Conservation (phyloP, 1,140 invertebrate genomes). For the Lucilia cuprina region DNA sequence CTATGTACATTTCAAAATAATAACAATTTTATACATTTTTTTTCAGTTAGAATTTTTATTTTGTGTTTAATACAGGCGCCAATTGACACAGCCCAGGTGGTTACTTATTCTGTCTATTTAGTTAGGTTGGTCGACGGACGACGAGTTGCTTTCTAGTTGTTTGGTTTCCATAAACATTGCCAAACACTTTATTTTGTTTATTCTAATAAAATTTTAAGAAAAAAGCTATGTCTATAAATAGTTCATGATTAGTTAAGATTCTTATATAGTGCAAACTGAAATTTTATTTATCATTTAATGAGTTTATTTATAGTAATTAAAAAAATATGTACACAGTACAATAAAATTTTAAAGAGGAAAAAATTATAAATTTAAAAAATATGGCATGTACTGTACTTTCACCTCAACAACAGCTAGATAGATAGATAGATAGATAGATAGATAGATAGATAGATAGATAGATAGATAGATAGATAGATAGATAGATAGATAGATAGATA, state of each 20-base stretch:
- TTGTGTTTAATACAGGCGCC: slow-evolving; percentile 36
- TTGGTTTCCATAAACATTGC: slow-evolving; percentile 20
- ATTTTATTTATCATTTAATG: slow-evolving; percentile 25
- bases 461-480: no score
- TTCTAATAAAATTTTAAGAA: not conserved
- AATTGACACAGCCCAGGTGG: slow-evolving; percentile 41
- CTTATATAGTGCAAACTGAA: slow-evolving; percentile 22
- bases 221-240: slow-evolving; percentile 21
- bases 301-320: slow-evolving; percentile 3
- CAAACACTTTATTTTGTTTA: slow-evolving; percentile 32
- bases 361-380: no score
- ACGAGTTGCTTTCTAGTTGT: not conserved
- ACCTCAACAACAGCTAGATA: no score
- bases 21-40: slow-evolving; percentile 21
- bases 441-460: no score
- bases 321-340: not conserved
- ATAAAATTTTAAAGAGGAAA: no score
- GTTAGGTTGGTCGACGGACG: not conserved
- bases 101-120: not conserved
- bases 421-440: no score
- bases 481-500: no score
- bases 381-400: no score
- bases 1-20: not conserved
- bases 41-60: slow-evolving; percentile 13
- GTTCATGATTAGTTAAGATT: slow-evolving; percentile 21